A percentile compares a stretch with the other conserved stretches of the same genome.
Evolutionary conservation across 2,888 invertebrate species (phyloP).

Genomic region (Bombylius major): DNA sequence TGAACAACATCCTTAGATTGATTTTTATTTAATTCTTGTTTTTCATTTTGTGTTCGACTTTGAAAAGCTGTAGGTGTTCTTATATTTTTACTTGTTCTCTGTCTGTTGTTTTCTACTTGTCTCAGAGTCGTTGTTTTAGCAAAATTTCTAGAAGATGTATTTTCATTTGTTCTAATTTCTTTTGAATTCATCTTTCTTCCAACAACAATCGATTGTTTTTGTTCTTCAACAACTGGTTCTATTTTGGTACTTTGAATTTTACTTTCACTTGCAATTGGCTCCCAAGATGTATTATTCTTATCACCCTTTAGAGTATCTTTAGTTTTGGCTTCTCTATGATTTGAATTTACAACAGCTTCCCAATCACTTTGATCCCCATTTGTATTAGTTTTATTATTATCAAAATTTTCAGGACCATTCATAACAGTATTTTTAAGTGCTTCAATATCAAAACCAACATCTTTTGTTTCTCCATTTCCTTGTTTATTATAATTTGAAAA

Average conservation of each 20-base stretch:
- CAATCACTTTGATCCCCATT: not conserved
- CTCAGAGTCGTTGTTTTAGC: too few species aligned
- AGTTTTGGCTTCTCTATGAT: not conserved
- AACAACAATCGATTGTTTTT: not conserved
- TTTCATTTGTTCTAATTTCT: too few species aligned
- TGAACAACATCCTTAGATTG: too few species aligned
- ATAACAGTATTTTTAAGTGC: conserved; percentile 17
- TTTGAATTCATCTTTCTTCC: not conserved
- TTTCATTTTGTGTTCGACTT: too few species aligned
- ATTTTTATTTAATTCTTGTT: too few species aligned
- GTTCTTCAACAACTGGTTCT: not conserved
- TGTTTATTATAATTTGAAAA: conserved; percentile 68
- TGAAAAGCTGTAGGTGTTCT: too few species aligned
- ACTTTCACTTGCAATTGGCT: not conserved
- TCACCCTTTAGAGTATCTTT: not conserved
- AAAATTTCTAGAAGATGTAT: too few species aligned
- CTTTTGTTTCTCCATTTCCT: conserved; percentile 15
- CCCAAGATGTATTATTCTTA: not conserved
- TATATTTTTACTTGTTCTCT: too few species aligned
- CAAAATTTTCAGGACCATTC: too few species aligned
- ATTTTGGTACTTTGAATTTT: not conserved
- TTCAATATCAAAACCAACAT: conserved; percentile 14
- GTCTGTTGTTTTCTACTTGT: too few species aligned
- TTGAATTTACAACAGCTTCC: not conserved
- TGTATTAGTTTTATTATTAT: not conserved